These are phyloP conservation scores for Stramonita haemastoma DNA, from an alignment of 2,888 invertebrate species.

Conservation along the genomic window DNA sequence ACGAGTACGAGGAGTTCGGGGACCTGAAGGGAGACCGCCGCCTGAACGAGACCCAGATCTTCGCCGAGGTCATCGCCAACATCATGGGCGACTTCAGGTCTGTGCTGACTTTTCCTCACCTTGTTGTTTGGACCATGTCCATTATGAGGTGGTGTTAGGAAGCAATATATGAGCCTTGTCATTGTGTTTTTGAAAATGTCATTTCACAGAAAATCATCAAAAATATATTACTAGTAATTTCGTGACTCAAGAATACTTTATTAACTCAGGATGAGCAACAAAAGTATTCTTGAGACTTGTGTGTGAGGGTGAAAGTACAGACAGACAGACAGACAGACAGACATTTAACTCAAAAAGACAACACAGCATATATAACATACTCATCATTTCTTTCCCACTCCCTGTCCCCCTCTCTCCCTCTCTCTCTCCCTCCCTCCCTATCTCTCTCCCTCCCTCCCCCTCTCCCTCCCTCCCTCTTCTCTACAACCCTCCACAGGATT, in stretches of 20 bases:
- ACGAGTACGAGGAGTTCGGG: slow-evolving; percentile 77
- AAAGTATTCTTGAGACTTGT: no score
- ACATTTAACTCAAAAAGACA: neutral
- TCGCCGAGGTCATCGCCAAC: slow-evolving; percentile 93
- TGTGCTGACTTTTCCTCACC: neutral
- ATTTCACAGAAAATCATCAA: no score
- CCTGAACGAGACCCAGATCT: slow-evolving; percentile 88
- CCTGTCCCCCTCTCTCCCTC: neutral
- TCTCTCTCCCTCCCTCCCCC: neutral
- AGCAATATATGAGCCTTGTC: no score
- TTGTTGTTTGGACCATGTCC: no score
- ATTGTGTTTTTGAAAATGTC: no score
- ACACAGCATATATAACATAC: no score
- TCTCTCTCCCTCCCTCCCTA: neutral
- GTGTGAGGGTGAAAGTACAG: neutral
- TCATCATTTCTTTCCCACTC: no score
- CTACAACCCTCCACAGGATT: slow-evolving; percentile 81
- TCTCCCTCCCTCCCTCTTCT: neutral
- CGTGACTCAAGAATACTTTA: no score
- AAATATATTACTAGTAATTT: no score
- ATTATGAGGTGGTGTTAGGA: no score
- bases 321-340: neutral
- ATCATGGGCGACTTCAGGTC: slow-evolving; percentile 88
- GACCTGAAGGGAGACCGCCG: slow-evolving; percentile 74
- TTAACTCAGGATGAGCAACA: no score